A percentile compares a stretch with the other conserved stretches of the same genome.
Conservation (phyloP, 2,797 vertebrate species). For the Anabas testudineus region DNA sequence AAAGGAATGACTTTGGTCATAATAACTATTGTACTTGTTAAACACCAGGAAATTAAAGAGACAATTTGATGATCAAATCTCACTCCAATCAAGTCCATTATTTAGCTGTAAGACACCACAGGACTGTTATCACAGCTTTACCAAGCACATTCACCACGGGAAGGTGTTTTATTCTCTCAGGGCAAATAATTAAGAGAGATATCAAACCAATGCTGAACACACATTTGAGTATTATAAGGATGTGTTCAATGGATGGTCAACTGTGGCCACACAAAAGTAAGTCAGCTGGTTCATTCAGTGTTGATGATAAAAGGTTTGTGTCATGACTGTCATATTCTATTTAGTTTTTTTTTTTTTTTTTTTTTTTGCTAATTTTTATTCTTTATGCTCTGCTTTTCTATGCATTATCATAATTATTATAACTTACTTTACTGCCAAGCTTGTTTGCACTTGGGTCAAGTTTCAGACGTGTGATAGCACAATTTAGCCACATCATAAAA, state of each 20-base stretch:
- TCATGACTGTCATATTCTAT: too few relatives aligned
- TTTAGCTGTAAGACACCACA: constrained; percentile 15
- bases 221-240: neutral
- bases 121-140: constrained; percentile 22
- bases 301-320: too few relatives aligned
- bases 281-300: neutral
- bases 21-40: constrained; percentile 35
- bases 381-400: too few relatives aligned
- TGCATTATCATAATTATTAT: too few relatives aligned
- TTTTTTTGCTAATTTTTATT: too few relatives aligned
- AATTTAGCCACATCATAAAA: too few relatives aligned
- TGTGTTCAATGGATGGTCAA: neutral
- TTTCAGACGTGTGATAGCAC: too few relatives aligned
- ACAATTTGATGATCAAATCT: constrained; percentile 35
- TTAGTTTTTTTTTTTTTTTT: too few relatives aligned
- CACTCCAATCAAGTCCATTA: constrained; percentile 11
- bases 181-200: constrained; percentile 22
- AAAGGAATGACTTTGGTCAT: constrained; percentile 21
- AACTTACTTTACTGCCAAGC: too few relatives aligned
- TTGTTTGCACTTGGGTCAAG: too few relatives aligned
- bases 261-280: neutral
- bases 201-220: constrained; percentile 20
- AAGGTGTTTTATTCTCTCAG: constrained; percentile 19
- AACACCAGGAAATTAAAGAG: constrained; percentile 39
- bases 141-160: constrained; percentile 13